These are phyloP conservation scores for Escarpia spicata DNA, from an alignment of 2,888 invertebrate genomes.

Conservation along the genomic window DNA sequence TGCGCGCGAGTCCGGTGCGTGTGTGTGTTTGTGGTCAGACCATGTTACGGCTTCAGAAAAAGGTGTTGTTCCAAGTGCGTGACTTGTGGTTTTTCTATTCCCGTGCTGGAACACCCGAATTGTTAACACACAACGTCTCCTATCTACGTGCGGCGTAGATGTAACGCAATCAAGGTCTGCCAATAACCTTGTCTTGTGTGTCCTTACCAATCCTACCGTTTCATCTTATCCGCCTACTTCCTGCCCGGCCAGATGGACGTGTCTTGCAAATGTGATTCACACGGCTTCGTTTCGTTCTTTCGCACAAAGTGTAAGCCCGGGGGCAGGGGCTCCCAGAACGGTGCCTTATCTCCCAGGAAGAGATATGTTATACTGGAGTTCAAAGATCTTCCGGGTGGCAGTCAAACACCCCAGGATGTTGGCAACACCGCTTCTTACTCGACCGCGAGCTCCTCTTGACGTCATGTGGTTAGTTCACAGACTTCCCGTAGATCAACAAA, in stretches of 20 bases:
- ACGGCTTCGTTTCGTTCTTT: background rate
- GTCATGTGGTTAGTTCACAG: background rate
- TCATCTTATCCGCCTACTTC: background rate
- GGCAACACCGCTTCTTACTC: background rate
- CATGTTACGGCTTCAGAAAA: background rate
- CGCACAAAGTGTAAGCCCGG: background rate
- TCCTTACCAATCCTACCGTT: background rate
- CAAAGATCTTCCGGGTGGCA: background rate
- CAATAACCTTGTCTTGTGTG: background rate
- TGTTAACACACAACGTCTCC: background rate
- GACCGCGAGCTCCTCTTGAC: background rate
- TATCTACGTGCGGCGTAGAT: background rate
- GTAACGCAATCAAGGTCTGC: background rate
- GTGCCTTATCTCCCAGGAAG: background rate
- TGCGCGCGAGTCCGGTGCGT: too few species aligned
- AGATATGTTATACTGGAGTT: background rate
- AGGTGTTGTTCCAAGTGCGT: background rate
- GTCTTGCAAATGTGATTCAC: background rate
- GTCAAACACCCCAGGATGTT: background rate
- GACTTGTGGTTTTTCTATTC: background rate
- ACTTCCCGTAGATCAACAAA: background rate
- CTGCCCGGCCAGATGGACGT: background rate
- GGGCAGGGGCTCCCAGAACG: background rate
- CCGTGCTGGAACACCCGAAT: background rate
- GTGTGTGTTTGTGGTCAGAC: background rate